These are phyloP conservation scores for Notodonta ziczac DNA, from an alignment of 2,888 invertebrate species.

Conservation along the genomic window DNA sequence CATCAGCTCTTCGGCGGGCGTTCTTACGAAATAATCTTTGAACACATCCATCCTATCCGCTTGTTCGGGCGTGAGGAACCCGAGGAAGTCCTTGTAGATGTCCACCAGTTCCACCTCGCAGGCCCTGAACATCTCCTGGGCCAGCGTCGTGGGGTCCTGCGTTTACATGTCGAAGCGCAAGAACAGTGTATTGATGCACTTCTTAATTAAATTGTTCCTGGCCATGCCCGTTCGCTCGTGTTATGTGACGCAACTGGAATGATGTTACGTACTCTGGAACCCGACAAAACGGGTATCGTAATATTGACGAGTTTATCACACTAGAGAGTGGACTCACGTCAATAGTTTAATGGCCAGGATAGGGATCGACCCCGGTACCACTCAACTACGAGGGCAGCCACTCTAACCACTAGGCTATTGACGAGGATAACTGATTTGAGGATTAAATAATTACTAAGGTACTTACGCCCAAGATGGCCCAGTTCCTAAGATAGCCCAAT, in stretches of 20 bases:
- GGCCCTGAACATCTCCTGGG: slow-evolving; percentile 38
- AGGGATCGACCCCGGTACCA: too few relatives aligned
- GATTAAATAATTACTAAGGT: too few relatives aligned
- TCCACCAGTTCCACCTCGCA: slow-evolving; percentile 54
- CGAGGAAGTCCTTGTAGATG: slow-evolving; percentile 65
- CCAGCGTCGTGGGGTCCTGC: slow-evolving; percentile 48
- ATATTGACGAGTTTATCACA: too few relatives aligned
- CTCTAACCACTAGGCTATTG: too few relatives aligned
- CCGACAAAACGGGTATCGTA: too few relatives aligned
- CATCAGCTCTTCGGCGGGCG: slow-evolving; percentile 54
- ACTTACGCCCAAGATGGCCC: too few relatives aligned
- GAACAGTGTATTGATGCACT: slow-evolving; percentile 42
- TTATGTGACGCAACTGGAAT: slow-evolving; percentile 59
- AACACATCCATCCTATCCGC: slow-evolving; percentile 60
- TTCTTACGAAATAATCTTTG: slow-evolving; percentile 63
- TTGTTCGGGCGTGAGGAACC: slow-evolving; percentile 68
- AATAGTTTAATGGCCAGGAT: too few relatives aligned
- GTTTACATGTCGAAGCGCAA: slow-evolving; percentile 47
- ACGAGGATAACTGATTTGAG: too few relatives aligned
- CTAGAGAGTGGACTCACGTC: too few relatives aligned
- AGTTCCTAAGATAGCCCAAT: too few relatives aligned
- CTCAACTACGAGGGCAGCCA: too few relatives aligned
- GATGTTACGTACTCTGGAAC: slow-evolving; percentile 56
- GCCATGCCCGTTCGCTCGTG: slow-evolving; percentile 37
- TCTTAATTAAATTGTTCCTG: slow-evolving; percentile 43